These are phyloP conservation scores for Leucophora obtusa DNA, from an alignment of 2,888 invertebrate genomes.

Conservation along the genomic window DNA sequence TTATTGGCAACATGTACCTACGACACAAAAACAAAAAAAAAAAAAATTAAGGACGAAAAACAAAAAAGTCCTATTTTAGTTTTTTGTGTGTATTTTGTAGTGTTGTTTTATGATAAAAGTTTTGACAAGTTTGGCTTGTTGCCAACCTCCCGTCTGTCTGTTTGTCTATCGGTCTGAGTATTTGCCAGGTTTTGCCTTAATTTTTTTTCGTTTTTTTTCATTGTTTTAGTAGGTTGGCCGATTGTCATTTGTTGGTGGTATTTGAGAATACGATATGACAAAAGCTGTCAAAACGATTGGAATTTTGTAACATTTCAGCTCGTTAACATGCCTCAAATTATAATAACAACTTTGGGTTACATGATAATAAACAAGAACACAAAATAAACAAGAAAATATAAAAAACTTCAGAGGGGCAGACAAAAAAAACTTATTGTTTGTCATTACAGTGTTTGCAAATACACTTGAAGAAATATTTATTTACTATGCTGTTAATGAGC, in stretches of 20 bases:
- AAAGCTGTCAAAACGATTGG: conserved; percentile 69
- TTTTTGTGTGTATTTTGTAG: neutral
- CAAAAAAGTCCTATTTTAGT: neutral
- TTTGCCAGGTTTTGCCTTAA: neutral
- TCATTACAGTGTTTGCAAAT: neutral
- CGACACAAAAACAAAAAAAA: neutral
- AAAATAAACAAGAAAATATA: conserved; percentile 3
- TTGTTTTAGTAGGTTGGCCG: conserved; percentile 14
- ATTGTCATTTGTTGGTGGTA: neutral
- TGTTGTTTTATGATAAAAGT: conserved; percentile 36
- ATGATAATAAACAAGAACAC: conserved; percentile 48
- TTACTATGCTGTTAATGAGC: no score
- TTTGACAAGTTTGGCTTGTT: conserved; percentile 44
- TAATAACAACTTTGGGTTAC: conserved; percentile 41
- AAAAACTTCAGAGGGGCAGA: neutral
- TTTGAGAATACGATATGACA: conserved; percentile 50
- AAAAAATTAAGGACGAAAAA: neutral
- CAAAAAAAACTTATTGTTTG: neutral
- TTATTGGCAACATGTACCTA: conserved; percentile 2
- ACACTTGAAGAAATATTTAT: conserved; percentile 6
- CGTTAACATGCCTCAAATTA: conserved; percentile 70
- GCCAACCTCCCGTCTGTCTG: conserved; percentile 21
- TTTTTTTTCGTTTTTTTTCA: neutral
- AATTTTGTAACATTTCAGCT: conserved; percentile 72
- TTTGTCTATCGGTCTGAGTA: conserved; percentile 4